Evolutionary conservation across 2,113 vertebrate genomes (phyloP).

Genomic region (Protobothrops mucrosquamatus): DNA sequence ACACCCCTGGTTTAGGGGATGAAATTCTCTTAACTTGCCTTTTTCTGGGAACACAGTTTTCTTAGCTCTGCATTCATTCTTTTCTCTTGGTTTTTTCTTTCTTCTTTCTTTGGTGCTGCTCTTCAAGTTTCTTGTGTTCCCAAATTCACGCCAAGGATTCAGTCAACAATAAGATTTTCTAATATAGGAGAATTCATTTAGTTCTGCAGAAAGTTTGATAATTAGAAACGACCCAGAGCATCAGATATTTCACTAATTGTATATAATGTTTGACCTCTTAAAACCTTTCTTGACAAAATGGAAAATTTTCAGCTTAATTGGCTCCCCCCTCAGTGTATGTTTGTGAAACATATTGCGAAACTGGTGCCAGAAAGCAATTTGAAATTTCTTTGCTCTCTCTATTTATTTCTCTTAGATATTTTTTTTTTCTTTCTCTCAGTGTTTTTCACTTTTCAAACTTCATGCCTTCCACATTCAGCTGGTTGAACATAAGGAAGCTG

Average conservation of each 20-base stretch:
- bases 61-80: background rate
- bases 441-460: slow-evolving; percentile 16
- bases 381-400: background rate
- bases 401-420: background rate
- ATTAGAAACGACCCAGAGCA: slow-evolving; percentile 6
- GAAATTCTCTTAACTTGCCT: background rate
- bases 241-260: slow-evolving; percentile 42
- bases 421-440: background rate
- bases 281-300: slow-evolving; percentile 56
- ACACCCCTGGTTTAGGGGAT: background rate
- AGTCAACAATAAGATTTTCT: slow-evolving; percentile 32
- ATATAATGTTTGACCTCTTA: slow-evolving; percentile 50
- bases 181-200: slow-evolving; percentile 12
- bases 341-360: background rate
- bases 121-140: background rate
- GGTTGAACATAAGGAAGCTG: background rate
- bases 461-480: slow-evolving; percentile 34
- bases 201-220: slow-evolving; percentile 32
- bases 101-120: background rate
- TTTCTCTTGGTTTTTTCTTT: slow-evolving; percentile 21
- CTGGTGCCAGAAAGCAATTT: background rate
- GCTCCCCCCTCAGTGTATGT: slow-evolving; percentile 36
- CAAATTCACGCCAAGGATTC: slow-evolving; percentile 11
- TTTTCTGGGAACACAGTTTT: background rate
- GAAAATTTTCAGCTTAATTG: slow-evolving; percentile 64